Evolutionary conservation across 2,888 invertebrate species (phyloP).

Genomic region (Drosophila nr. perissopoda): DNA sequence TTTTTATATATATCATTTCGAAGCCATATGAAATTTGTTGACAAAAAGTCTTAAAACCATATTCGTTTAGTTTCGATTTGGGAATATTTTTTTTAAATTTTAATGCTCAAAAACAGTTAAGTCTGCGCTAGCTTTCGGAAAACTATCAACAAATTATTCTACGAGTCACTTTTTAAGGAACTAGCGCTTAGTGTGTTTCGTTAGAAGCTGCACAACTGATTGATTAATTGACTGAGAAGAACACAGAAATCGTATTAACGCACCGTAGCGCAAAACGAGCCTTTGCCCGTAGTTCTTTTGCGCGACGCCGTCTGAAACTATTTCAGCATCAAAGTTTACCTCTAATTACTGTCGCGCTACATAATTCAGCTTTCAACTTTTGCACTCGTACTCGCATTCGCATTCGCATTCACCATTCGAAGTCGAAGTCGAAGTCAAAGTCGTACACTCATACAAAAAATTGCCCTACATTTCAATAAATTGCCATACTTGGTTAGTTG

Average conservation of each 20-base stretch:
- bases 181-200: not conserved
- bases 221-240: constrained; percentile 17
- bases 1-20: too few species aligned
- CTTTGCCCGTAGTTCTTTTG: constrained; percentile 3
- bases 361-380: constrained; percentile 70
- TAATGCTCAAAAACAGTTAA: not conserved
- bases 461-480: not conserved
- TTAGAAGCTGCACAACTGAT: not conserved
- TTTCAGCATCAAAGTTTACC: constrained; percentile 70
- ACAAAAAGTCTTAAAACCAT: not conserved
- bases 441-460: not conserved
- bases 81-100: not conserved
- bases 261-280: constrained; percentile 2
- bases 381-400: constrained; percentile 16
- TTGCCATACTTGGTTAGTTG: not conserved
- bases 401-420: constrained; percentile 4
- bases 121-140: not conserved
- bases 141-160: not conserved
- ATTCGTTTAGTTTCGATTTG: not conserved
- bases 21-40: not conserved
- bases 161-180: not conserved
- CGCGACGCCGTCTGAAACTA: constrained; percentile 64
- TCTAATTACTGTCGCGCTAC: constrained; percentile 78
- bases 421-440: constrained; percentile 4
- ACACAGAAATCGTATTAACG: not conserved